Percentiles rank a stretch among this genome's conserved stretches.
Conservation (phyloP, 2,113 vertebrate species). For the Chamaea fasciata region DNA sequence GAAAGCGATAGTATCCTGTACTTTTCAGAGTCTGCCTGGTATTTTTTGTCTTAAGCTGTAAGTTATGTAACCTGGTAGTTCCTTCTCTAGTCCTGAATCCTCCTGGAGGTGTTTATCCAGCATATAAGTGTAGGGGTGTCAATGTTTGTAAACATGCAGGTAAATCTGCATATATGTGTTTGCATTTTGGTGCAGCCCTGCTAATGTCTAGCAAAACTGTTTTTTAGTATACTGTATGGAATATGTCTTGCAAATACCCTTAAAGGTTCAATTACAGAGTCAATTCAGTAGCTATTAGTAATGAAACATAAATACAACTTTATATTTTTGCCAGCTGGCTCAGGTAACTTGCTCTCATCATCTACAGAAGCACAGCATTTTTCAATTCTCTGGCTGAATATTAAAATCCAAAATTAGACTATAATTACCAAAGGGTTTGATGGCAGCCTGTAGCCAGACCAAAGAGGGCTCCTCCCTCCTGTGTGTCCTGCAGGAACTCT, state of each 20-base stretch:
- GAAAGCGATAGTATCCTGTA: neutral
- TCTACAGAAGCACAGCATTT: slow-evolving; percentile 27
- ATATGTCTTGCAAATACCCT: neutral
- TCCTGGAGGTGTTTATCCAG: neutral
- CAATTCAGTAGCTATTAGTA: slow-evolving; percentile 28
- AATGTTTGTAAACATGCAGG: neutral
- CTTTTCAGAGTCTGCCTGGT: neutral
- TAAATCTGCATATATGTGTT: neutral
- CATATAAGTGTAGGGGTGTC: neutral
- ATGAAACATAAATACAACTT: slow-evolving; percentile 36
- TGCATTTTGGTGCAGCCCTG: neutral
- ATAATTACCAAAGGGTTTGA: neutral
- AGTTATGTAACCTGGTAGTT: neutral
- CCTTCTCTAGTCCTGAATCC: neutral
- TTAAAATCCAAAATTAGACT: neutral
- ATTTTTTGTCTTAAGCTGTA: neutral
- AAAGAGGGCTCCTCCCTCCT: neutral
- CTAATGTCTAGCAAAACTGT: neutral
- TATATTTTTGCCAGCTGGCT: slow-evolving; percentile 56
- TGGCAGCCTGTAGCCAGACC: neutral
- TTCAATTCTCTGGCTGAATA: slow-evolving; percentile 36
- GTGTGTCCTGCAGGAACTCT: neutral
- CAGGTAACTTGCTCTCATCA: slow-evolving; percentile 17
- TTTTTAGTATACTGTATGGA: neutral
- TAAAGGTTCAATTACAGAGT: slow-evolving; percentile 21